Evolutionary conservation across 2,113 vertebrate genomes (phyloP).

Genomic region (Pseudonaja textilis): DNA sequence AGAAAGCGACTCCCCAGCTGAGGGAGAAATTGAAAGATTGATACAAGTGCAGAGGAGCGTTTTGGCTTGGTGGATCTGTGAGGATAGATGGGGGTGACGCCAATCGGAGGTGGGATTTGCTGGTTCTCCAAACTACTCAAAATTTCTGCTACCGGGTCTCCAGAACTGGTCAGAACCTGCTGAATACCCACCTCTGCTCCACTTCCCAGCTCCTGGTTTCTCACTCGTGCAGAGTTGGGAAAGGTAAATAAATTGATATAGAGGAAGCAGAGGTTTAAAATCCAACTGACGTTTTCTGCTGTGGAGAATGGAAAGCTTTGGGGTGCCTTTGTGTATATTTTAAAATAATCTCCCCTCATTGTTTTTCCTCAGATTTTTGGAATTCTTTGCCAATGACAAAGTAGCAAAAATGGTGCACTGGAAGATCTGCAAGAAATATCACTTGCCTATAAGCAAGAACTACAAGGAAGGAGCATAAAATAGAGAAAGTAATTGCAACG

Average conservation of each 20-base stretch:
- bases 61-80: neutral
- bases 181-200: too few relatives aligned
- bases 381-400: neutral
- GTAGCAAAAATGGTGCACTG: neutral
- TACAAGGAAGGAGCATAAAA: neutral
- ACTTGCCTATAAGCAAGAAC: neutral
- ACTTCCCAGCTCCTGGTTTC: neutral
- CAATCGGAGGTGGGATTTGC: too few relatives aligned
- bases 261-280: neutral
- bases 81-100: too few relatives aligned
- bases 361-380: neutral
- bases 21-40: conserved; percentile 61
- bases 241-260: neutral
- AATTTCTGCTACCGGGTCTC: too few relatives aligned
- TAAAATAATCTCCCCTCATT: neutral
- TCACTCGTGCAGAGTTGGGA: neutral
- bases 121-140: too few relatives aligned
- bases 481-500: neutral
- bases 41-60: conserved; percentile 18
- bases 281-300: neutral
- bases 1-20: conserved; percentile 75
- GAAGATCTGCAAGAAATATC: neutral
- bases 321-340: neutral
- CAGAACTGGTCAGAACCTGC: too few relatives aligned
- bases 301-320: neutral